A percentile compares a stretch with the other conserved stretches of the same genome.
Conservation (phyloP, 2,113 vertebrate genomes). For the Sphyrna mokarran region DNA sequence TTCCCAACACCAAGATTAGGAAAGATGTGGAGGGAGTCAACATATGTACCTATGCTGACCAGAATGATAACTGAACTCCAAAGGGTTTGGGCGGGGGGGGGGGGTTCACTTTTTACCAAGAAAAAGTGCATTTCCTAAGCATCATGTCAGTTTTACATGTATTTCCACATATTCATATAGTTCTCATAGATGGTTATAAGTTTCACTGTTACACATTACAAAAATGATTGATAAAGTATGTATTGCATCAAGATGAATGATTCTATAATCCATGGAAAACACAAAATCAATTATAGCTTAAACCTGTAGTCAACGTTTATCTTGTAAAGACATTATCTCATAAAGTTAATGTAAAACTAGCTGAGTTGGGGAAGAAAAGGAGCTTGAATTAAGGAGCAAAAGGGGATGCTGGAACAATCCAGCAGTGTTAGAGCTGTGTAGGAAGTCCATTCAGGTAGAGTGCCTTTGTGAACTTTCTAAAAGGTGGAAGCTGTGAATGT, state of each 20-base stretch:
- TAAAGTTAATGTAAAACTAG: background rate
- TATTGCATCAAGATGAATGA: background rate
- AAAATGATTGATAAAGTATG: background rate
- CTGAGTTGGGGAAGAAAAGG: background rate
- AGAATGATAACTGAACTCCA: background rate
- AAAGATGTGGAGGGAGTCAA: no score
- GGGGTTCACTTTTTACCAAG: background rate
- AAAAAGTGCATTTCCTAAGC: background rate
- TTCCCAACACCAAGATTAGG: no score
- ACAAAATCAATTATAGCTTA: background rate
- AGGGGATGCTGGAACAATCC: background rate
- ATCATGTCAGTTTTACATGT: background rate
- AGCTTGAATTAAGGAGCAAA: background rate
- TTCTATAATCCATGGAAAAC: background rate
- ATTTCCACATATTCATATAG: background rate
- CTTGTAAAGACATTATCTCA: background rate
- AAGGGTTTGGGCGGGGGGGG: background rate
- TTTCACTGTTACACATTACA: background rate
- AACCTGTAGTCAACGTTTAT: constrained; percentile 2
- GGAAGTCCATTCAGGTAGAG: background rate
- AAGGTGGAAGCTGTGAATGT: background rate
- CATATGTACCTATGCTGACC: background rate
- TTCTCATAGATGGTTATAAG: background rate
- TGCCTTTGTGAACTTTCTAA: background rate
- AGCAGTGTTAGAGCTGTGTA: background rate